Base-by-base conservation (phyloP, 2,888 invertebrate species). In the Dynastes tityus region DNA sequence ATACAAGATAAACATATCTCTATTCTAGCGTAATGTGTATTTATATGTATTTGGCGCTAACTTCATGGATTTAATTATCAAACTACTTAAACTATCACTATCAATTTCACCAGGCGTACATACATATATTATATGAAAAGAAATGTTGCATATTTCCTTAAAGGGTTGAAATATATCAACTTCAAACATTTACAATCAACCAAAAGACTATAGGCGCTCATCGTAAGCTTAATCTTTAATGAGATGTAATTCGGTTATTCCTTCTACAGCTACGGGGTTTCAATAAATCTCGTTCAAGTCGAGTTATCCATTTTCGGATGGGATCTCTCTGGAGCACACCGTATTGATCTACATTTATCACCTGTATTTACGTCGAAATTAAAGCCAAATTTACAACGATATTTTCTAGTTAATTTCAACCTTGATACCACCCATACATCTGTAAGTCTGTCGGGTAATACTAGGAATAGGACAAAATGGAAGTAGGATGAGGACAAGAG, bases 281-380 rank as follows among this genome's bases (percentile, higher is more conserved):
- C 16, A 53, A 53, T 53, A 53, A 53, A 53, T 53, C 13, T 53
- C 16, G 8, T 55, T 55, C 55, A 22, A 27, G 16, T 55, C 22
- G 55, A 55, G 55, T 55, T 55, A 55, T 55, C 55, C 55, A 55
- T 22, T 55, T 22, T 8, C 22, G 22, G 8, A 55, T 55, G n/a
- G 13, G 22, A 16, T 9, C 8, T n/a, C 6, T 32, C 9, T 29
- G 6, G 27, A 63, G 29, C 5, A 13, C 13, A 29, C 27, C 27
- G 32, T 13, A 63, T 63, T 63, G 63, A 5, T 5, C 5, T 32
- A 32, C 5, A 32, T 32, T 32, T 32, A 1, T 0, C 29, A 32
- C 29, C 29, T 32, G 32, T 32, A 63, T 63, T 63, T 63, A 63
- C 27, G 63, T 63, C 32, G 27, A 63, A 29, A 63, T 63, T 63